Evolutionary conservation across 2,888 invertebrate genomes (phyloP).

Genomic region (Abrostola triplasia): DNA sequence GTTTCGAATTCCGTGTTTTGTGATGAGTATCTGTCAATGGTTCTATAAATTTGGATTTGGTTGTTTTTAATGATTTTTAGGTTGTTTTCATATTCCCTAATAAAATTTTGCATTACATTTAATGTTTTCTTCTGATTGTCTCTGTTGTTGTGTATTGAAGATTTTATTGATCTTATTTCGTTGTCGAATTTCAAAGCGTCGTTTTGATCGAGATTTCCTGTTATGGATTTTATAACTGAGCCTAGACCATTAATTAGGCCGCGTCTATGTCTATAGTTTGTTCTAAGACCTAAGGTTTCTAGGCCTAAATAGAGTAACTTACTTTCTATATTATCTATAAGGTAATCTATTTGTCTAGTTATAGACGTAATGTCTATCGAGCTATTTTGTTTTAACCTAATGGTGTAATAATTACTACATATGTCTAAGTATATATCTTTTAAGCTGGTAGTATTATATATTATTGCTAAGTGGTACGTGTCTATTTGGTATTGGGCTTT

Average conservation of each 20-base stretch:
- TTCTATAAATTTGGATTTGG: conserved; percentile 17
- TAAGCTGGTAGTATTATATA: conserved; percentile 44
- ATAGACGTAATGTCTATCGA: background rate
- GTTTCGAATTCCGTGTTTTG: background rate
- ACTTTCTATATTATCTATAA: conserved; percentile 43
- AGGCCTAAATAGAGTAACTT: conserved; percentile 35
- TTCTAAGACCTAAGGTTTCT: conserved; percentile 24
- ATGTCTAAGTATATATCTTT: conserved; percentile 37
- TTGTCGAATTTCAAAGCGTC: conserved; percentile 37
- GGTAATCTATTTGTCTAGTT: conserved; percentile 36
- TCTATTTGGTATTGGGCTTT: conserved; percentile 31
- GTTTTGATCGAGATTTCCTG: conserved; percentile 34
- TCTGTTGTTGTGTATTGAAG: conserved; percentile 8
- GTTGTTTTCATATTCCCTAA: conserved; percentile 11
- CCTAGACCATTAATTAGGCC: conserved; percentile 39
- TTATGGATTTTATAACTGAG: conserved; percentile 39
- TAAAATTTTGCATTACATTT: conserved; percentile 3
- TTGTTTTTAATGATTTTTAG: conserved; percentile 13
- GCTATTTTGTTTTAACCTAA: conserved; percentile 25
- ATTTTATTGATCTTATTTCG: conserved; percentile 20
- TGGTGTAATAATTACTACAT: conserved; percentile 38
- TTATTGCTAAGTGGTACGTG: conserved; percentile 30
- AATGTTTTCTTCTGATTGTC: conserved; percentile 11
- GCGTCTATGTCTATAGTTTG: conserved; percentile 19
- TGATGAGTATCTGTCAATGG: conserved; percentile 23